These are phyloP conservation scores for Centruroides sculpturatus DNA, from an alignment of 1,140 invertebrate genomes.

Conservation along the genomic window DNA sequence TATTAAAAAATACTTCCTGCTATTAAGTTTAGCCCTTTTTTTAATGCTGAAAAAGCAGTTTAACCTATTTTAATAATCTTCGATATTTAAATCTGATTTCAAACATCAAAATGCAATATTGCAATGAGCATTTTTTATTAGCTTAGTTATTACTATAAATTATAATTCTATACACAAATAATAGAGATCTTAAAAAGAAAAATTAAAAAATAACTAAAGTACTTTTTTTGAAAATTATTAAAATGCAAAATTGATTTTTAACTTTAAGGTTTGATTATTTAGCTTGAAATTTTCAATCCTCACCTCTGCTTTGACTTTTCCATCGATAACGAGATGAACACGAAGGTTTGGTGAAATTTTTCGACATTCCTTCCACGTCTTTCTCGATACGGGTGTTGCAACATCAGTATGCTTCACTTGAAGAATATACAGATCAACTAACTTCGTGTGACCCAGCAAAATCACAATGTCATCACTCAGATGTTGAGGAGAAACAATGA, in stretches of 20 bases:
- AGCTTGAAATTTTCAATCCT: neutral
- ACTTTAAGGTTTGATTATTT: neutral
- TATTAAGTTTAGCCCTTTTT: too few relatives aligned
- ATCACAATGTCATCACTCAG: slow-evolving; percentile 57
- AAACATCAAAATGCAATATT: too few relatives aligned
- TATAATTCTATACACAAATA: too few relatives aligned
- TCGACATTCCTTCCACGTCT: slow-evolving; percentile 28
- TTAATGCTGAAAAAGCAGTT: too few relatives aligned
- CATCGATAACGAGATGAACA: slow-evolving; percentile 29
- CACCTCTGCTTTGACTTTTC: slow-evolving; percentile 24
- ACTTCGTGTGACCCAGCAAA: slow-evolving; percentile 32
- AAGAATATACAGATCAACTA: slow-evolving; percentile 56
- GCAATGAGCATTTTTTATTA: too few relatives aligned
- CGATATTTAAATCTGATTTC: too few relatives aligned
- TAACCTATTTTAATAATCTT: too few relatives aligned
- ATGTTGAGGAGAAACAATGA: slow-evolving; percentile 61
- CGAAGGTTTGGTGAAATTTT: slow-evolving; percentile 24
- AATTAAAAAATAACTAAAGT: too few relatives aligned
- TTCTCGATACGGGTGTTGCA: slow-evolving; percentile 16
- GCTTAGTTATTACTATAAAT: too few relatives aligned
- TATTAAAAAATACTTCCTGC: too few relatives aligned
- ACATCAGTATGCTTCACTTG: slow-evolving; percentile 49
- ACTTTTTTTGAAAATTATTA: neutral
- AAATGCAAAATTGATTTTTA: neutral
- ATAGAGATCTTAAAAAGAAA: too few relatives aligned